These are phyloP conservation scores for Hippocampus mohnikei DNA, from an alignment of 2,113 vertebrate genomes.

Conservation along the genomic window DNA sequence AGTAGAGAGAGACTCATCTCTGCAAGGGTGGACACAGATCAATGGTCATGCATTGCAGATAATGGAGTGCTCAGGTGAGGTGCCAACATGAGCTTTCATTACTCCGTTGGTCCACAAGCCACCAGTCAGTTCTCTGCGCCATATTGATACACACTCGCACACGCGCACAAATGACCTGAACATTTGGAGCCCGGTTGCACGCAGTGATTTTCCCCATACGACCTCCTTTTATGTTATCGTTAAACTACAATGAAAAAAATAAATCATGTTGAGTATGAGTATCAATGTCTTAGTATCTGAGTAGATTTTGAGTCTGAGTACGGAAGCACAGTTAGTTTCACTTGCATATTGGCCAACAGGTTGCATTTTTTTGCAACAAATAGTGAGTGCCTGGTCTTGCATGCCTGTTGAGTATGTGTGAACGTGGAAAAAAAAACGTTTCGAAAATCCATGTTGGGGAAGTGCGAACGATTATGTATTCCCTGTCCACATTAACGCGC, in stretches of 20 bases:
- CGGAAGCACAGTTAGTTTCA: too few relatives aligned
- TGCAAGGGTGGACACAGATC: constrained; percentile 28
- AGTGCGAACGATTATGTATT: constrained; percentile 17
- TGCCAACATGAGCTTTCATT: constrained; percentile 49
- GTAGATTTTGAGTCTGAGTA: too few relatives aligned
- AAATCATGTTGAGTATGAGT: too few relatives aligned
- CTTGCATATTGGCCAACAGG: too few relatives aligned
- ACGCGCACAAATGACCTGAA: neutral
- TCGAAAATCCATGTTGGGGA: neutral
- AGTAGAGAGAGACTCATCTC: constrained; percentile 11
- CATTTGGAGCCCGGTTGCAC: constrained; percentile 21
- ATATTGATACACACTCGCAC: constrained; percentile 41
- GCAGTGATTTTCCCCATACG: constrained; percentile 1
- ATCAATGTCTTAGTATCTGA: too few relatives aligned
- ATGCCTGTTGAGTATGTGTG: neutral
- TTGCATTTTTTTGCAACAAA: too few relatives aligned
- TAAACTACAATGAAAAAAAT: neutral
- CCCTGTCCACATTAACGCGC: neutral
- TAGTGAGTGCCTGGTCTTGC: neutral
- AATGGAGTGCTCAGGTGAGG: constrained; percentile 34
- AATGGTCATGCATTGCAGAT: constrained; percentile 39
- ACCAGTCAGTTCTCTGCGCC: constrained; percentile 39
- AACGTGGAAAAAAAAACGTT: neutral
- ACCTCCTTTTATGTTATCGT: constrained; percentile 15
- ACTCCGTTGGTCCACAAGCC: constrained; percentile 48